A percentile compares a stretch with the other conserved stretches of the same genome.
Conservation (phyloP, 2,797 vertebrate genomes). For the Myiotriccus ornatus region DNA sequence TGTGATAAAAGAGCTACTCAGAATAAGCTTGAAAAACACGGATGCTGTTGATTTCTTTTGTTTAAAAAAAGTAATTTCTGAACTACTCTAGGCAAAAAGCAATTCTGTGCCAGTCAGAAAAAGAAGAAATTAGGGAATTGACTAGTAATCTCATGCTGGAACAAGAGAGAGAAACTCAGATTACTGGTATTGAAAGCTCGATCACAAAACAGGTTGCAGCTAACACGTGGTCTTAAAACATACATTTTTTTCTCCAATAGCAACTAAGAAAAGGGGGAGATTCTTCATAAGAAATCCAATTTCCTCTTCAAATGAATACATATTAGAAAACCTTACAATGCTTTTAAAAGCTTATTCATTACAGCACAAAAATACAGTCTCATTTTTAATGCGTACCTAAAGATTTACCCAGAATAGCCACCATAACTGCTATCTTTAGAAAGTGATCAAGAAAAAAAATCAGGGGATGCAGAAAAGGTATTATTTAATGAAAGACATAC, state of each 20-base stretch:
- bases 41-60: background rate
- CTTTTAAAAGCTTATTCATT: slow-evolving; percentile 50
- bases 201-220: background rate
- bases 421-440: slow-evolving; percentile 17
- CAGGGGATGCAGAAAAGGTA: background rate
- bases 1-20: background rate
- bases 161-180: background rate
- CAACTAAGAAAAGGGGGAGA: background rate
- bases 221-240: background rate
- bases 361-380: slow-evolving; percentile 27
- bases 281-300: slow-evolving; percentile 31
- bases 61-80: background rate
- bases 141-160: background rate
- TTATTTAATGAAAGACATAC: slow-evolving; percentile 37
- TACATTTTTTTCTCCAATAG: background rate
- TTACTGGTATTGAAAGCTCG: background rate
- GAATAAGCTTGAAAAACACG: background rate
- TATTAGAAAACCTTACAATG: background rate
- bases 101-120: background rate
- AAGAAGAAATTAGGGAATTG: background rate
- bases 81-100: background rate
- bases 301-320: slow-evolving; percentile 42
- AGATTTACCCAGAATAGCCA: slow-evolving; percentile 19
- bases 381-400: slow-evolving; percentile 17
- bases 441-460: background rate